These are phyloP conservation scores for Epinephelus awoara DNA, from an alignment of 2,797 vertebrate genomes.

Conservation along the genomic window DNA sequence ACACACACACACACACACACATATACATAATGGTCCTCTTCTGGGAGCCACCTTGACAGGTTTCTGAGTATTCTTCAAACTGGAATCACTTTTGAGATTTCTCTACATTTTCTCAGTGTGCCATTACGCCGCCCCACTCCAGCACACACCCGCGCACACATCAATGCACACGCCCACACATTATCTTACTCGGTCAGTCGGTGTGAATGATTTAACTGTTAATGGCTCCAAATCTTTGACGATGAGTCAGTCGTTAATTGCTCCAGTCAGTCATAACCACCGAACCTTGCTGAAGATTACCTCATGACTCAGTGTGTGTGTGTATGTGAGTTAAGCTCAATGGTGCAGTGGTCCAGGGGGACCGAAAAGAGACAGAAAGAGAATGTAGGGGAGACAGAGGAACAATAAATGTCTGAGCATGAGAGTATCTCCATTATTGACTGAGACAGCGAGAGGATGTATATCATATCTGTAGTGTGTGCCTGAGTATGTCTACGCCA, in stretches of 20 bases:
- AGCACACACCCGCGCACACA: background rate
- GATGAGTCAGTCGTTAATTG: constrained; percentile 69
- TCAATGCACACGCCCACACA: background rate
- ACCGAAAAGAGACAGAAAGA: constrained; percentile 41
- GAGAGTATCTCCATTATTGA: constrained; percentile 60
- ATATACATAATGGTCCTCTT: background rate
- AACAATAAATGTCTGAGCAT: constrained; percentile 62
- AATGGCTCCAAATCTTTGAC: constrained; percentile 58
- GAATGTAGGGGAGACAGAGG: constrained; percentile 40
- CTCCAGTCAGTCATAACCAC: constrained; percentile 60
- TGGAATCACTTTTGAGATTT: constrained; percentile 29
- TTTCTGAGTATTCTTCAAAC: constrained; percentile 14
- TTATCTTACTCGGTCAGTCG: constrained; percentile 17
- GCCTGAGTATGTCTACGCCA: constrained; percentile 7
- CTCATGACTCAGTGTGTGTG: constrained; percentile 57
- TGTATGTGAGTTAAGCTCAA: constrained; percentile 24
- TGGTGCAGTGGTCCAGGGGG: constrained; percentile 44
- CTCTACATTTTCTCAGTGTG: constrained; percentile 13
- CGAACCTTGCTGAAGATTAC: constrained; percentile 64
- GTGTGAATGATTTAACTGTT: constrained; percentile 66
- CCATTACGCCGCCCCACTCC: background rate
- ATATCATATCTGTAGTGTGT: constrained; percentile 50
- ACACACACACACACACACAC: constrained; percentile 9
- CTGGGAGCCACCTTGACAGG: constrained; percentile 1
- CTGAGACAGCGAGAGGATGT: constrained; percentile 55